phyloP scores from a whole-genome alignment of 2,113 vertebrate genomes.

The Pao palembangensis region DNA sequence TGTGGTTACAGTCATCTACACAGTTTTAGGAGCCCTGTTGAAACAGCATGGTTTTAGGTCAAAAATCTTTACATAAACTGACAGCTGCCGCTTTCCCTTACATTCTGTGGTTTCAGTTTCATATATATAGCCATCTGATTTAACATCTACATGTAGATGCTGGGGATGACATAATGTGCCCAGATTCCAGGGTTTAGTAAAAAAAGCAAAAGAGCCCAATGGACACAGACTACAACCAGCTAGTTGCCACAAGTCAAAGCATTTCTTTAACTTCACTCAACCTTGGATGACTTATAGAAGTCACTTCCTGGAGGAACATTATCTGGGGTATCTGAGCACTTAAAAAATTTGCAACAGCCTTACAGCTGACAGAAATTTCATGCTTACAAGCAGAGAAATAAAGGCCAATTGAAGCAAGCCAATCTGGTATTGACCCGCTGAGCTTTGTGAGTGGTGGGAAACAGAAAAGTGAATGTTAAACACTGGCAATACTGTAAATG shows the following conservation, averaged over 20 bases:
- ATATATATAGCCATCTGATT: constrained; percentile 14
- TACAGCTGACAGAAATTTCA: constrained; percentile 14
- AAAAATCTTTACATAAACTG: background rate
- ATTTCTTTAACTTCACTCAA: constrained; percentile 49
- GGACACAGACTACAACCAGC: constrained; percentile 1
- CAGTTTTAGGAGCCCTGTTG: too few relatives aligned
- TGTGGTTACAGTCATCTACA: background rate
- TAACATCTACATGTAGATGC: constrained; percentile 23
- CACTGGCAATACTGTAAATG: constrained; percentile 13
- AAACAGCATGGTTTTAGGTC: too few relatives aligned
- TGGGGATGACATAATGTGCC: constrained; percentile 27
- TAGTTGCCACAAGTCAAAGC: constrained; percentile 47
- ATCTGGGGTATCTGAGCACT: constrained; percentile 35
- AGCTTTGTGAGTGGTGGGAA: constrained; percentile 12
- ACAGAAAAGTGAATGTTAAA: constrained; percentile 32
- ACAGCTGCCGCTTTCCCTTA: constrained; percentile 25
- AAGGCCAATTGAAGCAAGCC: constrained; percentile 3
- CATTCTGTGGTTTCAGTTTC: constrained; percentile 21
- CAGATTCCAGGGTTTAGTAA: constrained; percentile 30
- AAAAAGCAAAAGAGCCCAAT: background rate
- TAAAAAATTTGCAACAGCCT: constrained; percentile 31
- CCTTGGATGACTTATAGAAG: constrained; percentile 48
- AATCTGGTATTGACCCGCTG: constrained; percentile 16
- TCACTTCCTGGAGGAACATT: constrained; percentile 32
- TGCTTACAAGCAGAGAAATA: constrained; percentile 33